Evolutionary conservation across 2,113 vertebrate species (phyloP).

Genomic region (Trinectes maculatus): DNA sequence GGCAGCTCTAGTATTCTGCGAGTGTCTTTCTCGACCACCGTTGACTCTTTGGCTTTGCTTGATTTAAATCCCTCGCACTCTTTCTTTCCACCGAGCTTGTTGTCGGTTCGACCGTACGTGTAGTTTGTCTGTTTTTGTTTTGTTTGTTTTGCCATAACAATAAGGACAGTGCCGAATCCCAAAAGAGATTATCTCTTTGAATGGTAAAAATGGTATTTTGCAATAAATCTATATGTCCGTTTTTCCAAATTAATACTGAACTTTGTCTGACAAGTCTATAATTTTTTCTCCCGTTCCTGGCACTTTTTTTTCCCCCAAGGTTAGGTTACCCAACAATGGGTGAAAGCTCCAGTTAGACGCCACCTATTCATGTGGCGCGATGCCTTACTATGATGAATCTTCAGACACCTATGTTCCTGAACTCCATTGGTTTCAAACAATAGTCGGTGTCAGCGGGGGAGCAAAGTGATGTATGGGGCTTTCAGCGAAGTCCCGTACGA

Average conservation of each 20-base stretch:
- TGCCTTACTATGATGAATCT: conserved; percentile 31
- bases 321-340: neutral
- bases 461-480: conserved; percentile 32
- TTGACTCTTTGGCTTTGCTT: conserved; percentile 55
- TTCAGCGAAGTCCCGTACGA: conserved; percentile 30
- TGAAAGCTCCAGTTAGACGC: conserved; percentile 5
- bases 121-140: neutral
- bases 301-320: neutral
- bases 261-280: neutral
- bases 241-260: conserved; percentile 13
- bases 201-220: too few relatives aligned
- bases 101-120: conserved; percentile 34
- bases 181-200: neutral
- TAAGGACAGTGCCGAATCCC: too few relatives aligned
- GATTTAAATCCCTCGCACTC: conserved; percentile 38
- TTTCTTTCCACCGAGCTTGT: conserved; percentile 30
- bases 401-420: conserved; percentile 16
- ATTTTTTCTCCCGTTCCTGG: neutral
- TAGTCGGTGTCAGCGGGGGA: conserved; percentile 25
- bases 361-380: neutral
- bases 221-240: too few relatives aligned
- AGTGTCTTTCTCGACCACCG: conserved; percentile 41
- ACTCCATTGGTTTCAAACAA: conserved; percentile 33
- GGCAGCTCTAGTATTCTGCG: conserved; percentile 17
- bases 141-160: neutral